phyloP scores from a whole-genome alignment of 2,797 vertebrate genomes.

The Chanos chanos region DNA sequence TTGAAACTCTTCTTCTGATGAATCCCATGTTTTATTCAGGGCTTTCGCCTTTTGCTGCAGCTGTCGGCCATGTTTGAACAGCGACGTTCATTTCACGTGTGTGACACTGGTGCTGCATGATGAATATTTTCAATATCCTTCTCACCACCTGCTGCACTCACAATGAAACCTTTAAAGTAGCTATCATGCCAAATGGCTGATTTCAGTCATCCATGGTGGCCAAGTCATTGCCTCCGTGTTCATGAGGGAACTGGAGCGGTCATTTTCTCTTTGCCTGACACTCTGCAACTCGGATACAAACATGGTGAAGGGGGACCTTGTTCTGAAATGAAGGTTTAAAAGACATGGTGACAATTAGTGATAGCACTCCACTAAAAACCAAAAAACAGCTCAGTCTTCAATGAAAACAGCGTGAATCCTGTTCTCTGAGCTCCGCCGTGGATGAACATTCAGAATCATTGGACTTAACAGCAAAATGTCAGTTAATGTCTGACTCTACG shows the following conservation, averaged over 20 bases:
- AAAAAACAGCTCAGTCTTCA: neutral
- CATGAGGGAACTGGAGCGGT: too few relatives aligned
- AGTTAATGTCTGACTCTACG: too few relatives aligned
- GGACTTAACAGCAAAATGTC: too few relatives aligned
- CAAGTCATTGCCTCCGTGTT: neutral
- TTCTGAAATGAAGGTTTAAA: too few relatives aligned
- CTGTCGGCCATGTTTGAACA: too few relatives aligned
- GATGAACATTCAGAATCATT: neutral
- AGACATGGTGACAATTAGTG: too few relatives aligned
- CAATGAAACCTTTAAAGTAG: slow-evolving; percentile 5
- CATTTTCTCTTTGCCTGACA: too few relatives aligned
- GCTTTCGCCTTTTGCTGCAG: too few relatives aligned
- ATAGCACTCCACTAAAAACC: neutral
- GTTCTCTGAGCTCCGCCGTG: neutral
- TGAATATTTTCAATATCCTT: slow-evolving; percentile 24
- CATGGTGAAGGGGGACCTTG: too few relatives aligned
- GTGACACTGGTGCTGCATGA: neutral
- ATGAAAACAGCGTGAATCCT: neutral
- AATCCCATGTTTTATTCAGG: too few relatives aligned
- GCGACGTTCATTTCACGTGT: neutral
- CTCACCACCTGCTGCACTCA: slow-evolving; percentile 1
- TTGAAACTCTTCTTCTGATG: too few relatives aligned
- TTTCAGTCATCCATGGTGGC: slow-evolving; percentile 1
- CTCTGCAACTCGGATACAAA: too few relatives aligned
- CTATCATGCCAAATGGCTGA: slow-evolving; percentile 11